These are phyloP conservation scores for Anguilla obscura DNA, from an alignment of 2,797 vertebrate species.

Conservation along the genomic window DNA sequence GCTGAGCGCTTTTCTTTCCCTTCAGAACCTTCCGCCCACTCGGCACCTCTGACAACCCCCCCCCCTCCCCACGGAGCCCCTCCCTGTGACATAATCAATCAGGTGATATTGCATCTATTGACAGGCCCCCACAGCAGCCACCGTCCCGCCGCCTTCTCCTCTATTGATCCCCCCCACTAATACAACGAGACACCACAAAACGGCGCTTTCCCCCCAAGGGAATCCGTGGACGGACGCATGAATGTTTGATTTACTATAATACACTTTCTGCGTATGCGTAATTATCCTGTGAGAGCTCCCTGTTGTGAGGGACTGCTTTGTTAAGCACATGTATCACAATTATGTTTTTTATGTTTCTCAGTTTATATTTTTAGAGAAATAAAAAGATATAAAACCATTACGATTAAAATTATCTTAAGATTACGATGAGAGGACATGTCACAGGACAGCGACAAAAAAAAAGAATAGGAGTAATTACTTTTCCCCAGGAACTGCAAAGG, in stretches of 20 bases:
- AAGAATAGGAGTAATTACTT: neutral
- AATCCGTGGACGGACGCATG: constrained; percentile 55
- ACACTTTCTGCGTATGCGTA: constrained; percentile 71
- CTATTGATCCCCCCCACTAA: constrained; percentile 58
- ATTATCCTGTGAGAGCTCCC: constrained; percentile 50
- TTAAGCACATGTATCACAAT: neutral
- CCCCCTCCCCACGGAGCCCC: constrained; percentile 53
- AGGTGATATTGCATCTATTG: constrained; percentile 73
- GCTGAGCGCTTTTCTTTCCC: constrained; percentile 54
- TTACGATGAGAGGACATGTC: neutral
- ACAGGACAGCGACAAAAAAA: constrained; percentile 12
- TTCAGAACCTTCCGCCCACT: constrained; percentile 24
- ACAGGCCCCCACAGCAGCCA: constrained; percentile 60
- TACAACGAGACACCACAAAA: constrained; percentile 60
- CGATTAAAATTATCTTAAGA: constrained; percentile 18
- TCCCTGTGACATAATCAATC: constrained; percentile 72
- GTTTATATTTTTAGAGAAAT: neutral
- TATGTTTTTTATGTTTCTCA: no score
- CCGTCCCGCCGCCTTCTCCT: constrained; percentile 33
- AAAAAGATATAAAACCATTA: neutral
- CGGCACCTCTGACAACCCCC: constrained; percentile 24
- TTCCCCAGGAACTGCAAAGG: neutral
- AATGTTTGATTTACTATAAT: constrained; percentile 71
- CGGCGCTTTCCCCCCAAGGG: constrained; percentile 54
- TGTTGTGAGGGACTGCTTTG: neutral